Evolutionary conservation across 2,113 vertebrate genomes (phyloP), one percentile per base, ranked within the genome.

Genomic region (Alligator sinensis): DNA sequence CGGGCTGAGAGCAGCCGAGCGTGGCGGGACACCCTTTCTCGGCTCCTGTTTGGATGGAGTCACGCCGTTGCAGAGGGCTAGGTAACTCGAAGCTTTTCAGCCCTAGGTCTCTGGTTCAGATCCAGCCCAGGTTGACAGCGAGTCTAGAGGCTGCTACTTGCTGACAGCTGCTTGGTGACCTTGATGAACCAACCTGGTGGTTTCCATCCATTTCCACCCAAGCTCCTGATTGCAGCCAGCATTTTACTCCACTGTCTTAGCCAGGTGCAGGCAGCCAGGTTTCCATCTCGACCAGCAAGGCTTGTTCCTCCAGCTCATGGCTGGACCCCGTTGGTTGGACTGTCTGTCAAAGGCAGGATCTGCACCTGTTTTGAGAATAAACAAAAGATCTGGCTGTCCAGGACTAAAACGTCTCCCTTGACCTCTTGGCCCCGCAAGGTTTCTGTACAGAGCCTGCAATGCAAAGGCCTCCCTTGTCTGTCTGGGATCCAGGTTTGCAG

Each of bases 241-340:
- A 5, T 57, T 68, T 72, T 34, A 1, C 16, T 76, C 0, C 0
- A 1, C 80, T 28, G 62, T 47, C 34, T 38, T 6, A 12, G 61
- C 90, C 54, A 68, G 18, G 15, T 72, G 58, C 61, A 0, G 3
- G 10, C 21, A 7, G 28, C 0, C 8, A 38, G 19, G 17, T 27
- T 54, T 77, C 47, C 62, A 6, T 34, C 54, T 27, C 66, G 15
- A 18, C 25, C 64, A 62, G 58, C 18, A 28, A 17, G 75, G 58
- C 61, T 6, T 2, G 3, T 15, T 75, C n/a, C 86, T 27, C 63
- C 28, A 4, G 54, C 28, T 63, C 15, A 15, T 16, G 78, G 3
- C 47, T 47, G 75, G 61, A 86, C 8, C 55, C 1, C 3, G 2
- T 14, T 34, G 75, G 21, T 72, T 30, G 18, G 62, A 12, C 12